These are phyloP conservation scores for Girardia tigrina DNA, from an alignment of 2,888 invertebrate species.

Conservation along the genomic window DNA sequence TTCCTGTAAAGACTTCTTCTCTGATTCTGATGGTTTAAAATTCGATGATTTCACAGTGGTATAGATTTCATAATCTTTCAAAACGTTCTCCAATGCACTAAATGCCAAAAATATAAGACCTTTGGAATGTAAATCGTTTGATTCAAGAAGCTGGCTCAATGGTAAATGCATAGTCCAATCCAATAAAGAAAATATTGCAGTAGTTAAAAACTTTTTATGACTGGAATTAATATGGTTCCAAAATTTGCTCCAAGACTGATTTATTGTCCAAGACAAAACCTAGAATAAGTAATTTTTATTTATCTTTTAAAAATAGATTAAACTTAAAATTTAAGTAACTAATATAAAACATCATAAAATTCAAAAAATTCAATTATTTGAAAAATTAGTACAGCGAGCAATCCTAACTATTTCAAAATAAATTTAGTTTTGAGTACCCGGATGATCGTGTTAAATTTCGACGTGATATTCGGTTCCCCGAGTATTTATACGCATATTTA, in stretches of 20 bases:
- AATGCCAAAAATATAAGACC: conserved; percentile 46
- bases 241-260: background rate
- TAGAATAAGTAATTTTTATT: too few relatives aligned
- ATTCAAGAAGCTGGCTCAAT: conserved; percentile 54
- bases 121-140: conserved; percentile 42
- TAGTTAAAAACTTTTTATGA: conserved; percentile 57
- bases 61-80: background rate
- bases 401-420: too few relatives aligned
- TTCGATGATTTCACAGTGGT: background rate
- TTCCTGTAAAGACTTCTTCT: background rate
- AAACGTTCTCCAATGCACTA: conserved; percentile 34
- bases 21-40: background rate
- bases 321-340: too few relatives aligned
- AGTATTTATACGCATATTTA: too few relatives aligned
- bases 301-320: too few relatives aligned
- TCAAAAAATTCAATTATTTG: too few relatives aligned
- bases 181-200: conserved; percentile 71
- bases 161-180: conserved; percentile 79
- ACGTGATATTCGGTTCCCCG: too few relatives aligned
- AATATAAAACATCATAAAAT: too few relatives aligned
- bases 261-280: background rate
- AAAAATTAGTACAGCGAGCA: too few relatives aligned
- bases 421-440: too few relatives aligned
- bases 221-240: background rate
- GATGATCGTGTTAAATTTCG: too few relatives aligned